A percentile compares a stretch with the other conserved stretches of the same genome.
These are phyloP conservation scores for Cynoglossus semilaevis DNA, from an alignment of 2,113 vertebrate genomes.

Conservation along the genomic window DNA sequence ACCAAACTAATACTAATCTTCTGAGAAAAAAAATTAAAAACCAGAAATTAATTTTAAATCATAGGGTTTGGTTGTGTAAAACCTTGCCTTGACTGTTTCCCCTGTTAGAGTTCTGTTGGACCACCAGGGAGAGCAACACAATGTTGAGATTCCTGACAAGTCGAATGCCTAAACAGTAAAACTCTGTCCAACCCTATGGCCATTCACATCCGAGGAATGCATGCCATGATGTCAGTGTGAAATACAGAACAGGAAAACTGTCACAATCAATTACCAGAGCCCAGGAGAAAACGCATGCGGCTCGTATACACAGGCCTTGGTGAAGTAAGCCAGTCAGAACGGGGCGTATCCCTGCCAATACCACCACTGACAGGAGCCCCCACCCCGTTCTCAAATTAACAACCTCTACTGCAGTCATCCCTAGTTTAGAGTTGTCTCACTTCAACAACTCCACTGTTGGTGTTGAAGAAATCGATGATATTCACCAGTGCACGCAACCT, in stretches of 20 bases:
- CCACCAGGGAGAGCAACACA: background rate
- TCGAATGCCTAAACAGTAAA: conserved; percentile 51
- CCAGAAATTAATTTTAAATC: too few relatives aligned
- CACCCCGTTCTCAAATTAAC: background rate
- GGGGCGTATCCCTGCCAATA: conserved; percentile 13
- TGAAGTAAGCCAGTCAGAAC: conserved; percentile 11
- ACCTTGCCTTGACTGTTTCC: too few relatives aligned
- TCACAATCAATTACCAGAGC: conserved; percentile 60
- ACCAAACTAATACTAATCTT: too few relatives aligned
- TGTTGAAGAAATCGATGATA: background rate
- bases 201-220: conserved; percentile 51
- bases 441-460: background rate
- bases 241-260: conserved; percentile 57
- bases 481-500: background rate
- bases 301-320: conserved; percentile 35
- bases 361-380: background rate
- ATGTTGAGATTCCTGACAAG: conserved; percentile 38
- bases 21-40: too few relatives aligned
- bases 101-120: conserved; percentile 7
- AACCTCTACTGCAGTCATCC: background rate
- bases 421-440: conserved; percentile 7
- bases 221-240: conserved; percentile 57
- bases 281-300: conserved; percentile 45
- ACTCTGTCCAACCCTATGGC: conserved; percentile 47
- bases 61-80: too few relatives aligned